These are phyloP conservation scores for Drosophila fulvimacula DNA, from an alignment of 2,888 invertebrate genomes.

Conservation along the genomic window DNA sequence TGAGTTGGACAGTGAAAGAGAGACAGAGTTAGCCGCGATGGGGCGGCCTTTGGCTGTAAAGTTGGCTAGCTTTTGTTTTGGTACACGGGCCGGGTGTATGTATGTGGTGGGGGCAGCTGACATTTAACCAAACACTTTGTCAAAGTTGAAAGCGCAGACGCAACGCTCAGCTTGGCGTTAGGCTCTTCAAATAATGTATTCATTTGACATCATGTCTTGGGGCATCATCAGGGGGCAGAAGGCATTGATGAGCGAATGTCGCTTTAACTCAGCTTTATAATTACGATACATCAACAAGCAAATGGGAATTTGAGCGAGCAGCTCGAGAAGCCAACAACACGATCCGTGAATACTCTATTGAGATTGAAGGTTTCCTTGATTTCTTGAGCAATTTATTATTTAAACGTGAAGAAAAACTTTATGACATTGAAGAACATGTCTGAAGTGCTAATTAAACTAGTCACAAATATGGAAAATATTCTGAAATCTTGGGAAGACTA, in stretches of 20 bases:
- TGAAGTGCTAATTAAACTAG: background rate
- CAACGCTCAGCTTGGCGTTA: slow-evolving; percentile 41
- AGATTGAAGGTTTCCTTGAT: no score
- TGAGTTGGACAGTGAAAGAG: slow-evolving; percentile 20
- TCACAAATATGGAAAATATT: slow-evolving; percentile 3
- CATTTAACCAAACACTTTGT: slow-evolving; percentile 69
- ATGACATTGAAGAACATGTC: no score
- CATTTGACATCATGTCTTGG: slow-evolving; percentile 34
- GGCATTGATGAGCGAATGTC: slow-evolving; percentile 48
- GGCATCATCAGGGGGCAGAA: slow-evolving; percentile 13
- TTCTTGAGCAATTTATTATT: background rate
- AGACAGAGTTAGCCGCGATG: slow-evolving; percentile 15
- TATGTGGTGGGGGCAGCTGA: slow-evolving; percentile 29
- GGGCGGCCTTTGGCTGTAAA: slow-evolving; percentile 62
- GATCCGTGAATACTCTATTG: slow-evolving; percentile 20
- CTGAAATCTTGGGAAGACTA: background rate
- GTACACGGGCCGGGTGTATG: background rate
- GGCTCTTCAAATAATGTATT: slow-evolving; percentile 47
- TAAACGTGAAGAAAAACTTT: background rate
- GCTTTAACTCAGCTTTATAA: slow-evolving; percentile 58
- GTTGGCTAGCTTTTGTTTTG: slow-evolving; percentile 31
- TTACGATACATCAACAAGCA: slow-evolving; percentile 56
- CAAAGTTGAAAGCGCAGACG: slow-evolving; percentile 61
- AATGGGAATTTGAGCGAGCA: slow-evolving; percentile 32
- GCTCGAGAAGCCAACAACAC: background rate